These are phyloP conservation scores for Anoplolepis gracilipes DNA, from an alignment of 1,140 invertebrate species.

Conservation along the genomic window DNA sequence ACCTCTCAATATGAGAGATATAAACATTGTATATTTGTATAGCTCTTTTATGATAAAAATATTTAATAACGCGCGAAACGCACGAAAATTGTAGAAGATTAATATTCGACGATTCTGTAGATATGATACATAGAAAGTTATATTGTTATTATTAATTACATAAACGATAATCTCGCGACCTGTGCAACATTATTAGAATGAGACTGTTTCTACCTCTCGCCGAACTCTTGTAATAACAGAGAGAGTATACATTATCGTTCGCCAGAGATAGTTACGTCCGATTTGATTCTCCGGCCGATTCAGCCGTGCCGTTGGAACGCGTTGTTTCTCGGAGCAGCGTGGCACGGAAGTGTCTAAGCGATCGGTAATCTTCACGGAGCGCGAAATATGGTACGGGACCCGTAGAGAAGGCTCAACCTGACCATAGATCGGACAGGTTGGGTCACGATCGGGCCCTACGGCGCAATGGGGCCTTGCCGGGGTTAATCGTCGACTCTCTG, in stretches of 20 bases:
- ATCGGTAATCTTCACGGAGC: conserved; percentile 77
- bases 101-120: neutral
- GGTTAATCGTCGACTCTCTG: conserved; percentile 73
- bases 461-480: conserved; percentile 66
- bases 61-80: neutral
- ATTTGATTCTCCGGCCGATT: conserved; percentile 41
- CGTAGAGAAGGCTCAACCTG: conserved; percentile 75
- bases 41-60: neutral
- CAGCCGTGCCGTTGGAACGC: conserved; percentile 35
- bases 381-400: conserved; percentile 79
- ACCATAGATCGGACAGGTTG: conserved; percentile 81
- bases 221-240: conserved; percentile 37
- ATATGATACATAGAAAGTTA: neutral
- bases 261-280: conserved; percentile 29
- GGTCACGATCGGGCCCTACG: conserved; percentile 81
- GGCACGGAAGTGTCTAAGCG: conserved; percentile 78
- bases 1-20: no score
- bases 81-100: neutral
- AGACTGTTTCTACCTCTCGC: neutral
- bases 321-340: conserved; percentile 55
- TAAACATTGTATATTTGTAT: no score
- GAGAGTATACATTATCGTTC: conserved; percentile 47
- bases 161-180: conserved; percentile 13
- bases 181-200: neutral
- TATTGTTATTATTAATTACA: conserved; percentile 16